Conservation (phyloP, 2,113 vertebrate genomes). For the Phalacrocorax carbo region DNA sequence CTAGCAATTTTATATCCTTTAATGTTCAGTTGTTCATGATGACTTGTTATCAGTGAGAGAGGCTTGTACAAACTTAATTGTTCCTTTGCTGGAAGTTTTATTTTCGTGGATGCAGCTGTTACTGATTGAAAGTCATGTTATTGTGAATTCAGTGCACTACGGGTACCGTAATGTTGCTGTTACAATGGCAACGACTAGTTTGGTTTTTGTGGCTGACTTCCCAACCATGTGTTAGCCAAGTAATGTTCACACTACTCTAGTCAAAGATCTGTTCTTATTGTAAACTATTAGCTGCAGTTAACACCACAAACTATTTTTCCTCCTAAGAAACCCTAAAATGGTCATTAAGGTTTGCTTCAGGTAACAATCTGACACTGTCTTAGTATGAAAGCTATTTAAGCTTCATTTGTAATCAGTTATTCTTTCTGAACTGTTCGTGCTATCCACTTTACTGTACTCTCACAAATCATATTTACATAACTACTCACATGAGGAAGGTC, state of each 20-base stretch:
- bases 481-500: not conserved
- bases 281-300: not conserved
- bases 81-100: not conserved
- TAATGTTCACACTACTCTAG: not conserved
- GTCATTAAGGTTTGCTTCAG: not conserved
- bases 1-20: not conserved
- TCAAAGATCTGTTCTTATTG: not conserved
- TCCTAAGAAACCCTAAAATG: not conserved
- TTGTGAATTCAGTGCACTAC: not conserved
- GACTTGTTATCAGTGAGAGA: not conserved
- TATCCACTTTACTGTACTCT: not conserved
- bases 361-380: not conserved
- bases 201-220: not conserved
- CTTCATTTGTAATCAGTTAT: not conserved
- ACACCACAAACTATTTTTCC: not conserved
- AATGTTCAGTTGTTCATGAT: not conserved
- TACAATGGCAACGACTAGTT: not conserved
- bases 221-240: not conserved
- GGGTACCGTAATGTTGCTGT: not conserved
- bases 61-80: not conserved
- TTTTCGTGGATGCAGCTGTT: not conserved
- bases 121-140: not conserved
- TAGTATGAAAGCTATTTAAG: not conserved
- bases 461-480: not conserved
- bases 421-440: not conserved